Conservation (phyloP, 1,140 invertebrate species). For the Idris sp. region DNA sequence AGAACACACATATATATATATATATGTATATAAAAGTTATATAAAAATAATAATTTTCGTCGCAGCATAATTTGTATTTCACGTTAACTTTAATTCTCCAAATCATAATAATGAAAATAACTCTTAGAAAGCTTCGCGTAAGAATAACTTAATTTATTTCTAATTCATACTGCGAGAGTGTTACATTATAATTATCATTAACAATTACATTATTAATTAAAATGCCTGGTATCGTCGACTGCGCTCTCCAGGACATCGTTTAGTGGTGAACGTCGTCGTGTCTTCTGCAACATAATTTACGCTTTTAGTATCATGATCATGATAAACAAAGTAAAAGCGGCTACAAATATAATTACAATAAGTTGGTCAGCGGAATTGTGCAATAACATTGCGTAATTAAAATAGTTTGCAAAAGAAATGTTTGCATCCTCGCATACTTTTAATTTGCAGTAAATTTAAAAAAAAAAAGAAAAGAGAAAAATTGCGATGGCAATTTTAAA, state of each 20-base stretch:
- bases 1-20: too few species aligned
- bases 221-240: constrained; percentile 7
- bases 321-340: constrained; percentile 35
- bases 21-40: too few species aligned
- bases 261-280: too few species aligned
- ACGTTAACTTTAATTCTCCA: too few species aligned
- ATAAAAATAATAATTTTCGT: too few species aligned
- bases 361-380: constrained; percentile 30
- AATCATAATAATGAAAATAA: too few species aligned
- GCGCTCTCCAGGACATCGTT: constrained; percentile 12
- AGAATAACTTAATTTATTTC: too few species aligned
- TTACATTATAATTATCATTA: constrained; percentile 6
- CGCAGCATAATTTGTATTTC: too few species aligned
- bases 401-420: constrained; percentile 21
- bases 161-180: background rate
- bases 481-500: constrained; percentile 55
- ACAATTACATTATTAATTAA: constrained; percentile 24
- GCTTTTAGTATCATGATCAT: constrained; percentile 22
- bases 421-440: constrained; percentile 14
- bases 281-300: too few species aligned
- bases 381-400: constrained; percentile 30
- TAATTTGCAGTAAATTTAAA: constrained; percentile 49
- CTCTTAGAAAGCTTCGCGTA: too few species aligned
- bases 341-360: constrained; percentile 43
- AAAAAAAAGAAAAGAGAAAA: too few species aligned